Percentiles rank a stretch among this genome's conserved stretches.
phyloP scores from a whole-genome alignment of 2,113 vertebrate genomes.

The Ariopsis seemanni region DNA sequence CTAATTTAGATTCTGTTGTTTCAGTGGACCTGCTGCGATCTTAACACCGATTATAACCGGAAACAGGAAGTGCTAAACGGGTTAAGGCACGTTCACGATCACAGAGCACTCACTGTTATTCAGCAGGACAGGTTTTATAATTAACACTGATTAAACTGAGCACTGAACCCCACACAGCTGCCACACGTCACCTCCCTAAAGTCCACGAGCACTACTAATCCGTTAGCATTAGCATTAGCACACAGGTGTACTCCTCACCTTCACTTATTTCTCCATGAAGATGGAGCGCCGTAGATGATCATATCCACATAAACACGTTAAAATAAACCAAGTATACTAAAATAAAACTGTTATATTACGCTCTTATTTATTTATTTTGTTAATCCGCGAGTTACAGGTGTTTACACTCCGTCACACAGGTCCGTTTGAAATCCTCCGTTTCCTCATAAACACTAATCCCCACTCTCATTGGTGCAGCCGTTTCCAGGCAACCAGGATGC shows the following conservation, averaged over 20 bases:
- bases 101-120: neutral
- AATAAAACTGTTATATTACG: too few species aligned
- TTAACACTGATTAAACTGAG: neutral
- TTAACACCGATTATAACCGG: neutral
- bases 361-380: neutral
- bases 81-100: neutral
- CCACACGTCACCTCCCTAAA: neutral
- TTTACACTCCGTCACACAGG: neutral
- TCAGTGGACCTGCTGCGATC: neutral
- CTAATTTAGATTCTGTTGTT: neutral
- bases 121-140: neutral
- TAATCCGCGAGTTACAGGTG: neutral
- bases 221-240: constrained; percentile 8
- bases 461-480: constrained; percentile 64
- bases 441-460: constrained; percentile 53
- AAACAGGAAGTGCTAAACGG: neutral
- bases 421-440: constrained; percentile 59
- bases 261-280: neutral
- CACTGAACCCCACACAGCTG: neutral
- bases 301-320: neutral
- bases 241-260: neutral
- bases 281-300: too few species aligned
- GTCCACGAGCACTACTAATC: neutral
- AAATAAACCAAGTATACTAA: neutral
- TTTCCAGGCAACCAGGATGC: constrained; percentile 67